phyloP scores from a whole-genome alignment of 2,888 invertebrate genomes.

The Busseola fusca region DNA sequence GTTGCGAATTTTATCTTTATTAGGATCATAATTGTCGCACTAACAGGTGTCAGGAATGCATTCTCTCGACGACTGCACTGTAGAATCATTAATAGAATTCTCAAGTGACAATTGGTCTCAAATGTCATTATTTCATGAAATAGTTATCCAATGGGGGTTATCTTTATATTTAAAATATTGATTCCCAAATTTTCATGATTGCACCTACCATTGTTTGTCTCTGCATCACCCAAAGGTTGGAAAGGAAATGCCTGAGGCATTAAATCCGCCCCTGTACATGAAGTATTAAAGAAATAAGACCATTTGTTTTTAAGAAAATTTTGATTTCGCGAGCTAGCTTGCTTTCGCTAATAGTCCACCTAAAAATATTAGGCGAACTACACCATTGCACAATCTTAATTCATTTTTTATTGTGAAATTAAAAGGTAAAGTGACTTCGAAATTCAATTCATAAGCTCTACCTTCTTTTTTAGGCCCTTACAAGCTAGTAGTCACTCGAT shows the following conservation, averaged over 20 bases:
- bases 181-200: too few relatives aligned
- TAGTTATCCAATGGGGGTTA: too few relatives aligned
- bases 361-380: not conserved
- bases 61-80: not conserved
- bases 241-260: too few relatives aligned
- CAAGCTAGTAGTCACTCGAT: slow-evolving; percentile 23
- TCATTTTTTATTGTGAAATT: not conserved
- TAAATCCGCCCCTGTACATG: too few relatives aligned
- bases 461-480: not conserved
- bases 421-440: not conserved
- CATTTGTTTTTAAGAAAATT: not conserved
- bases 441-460: slow-evolving; percentile 4
- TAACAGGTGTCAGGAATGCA: not conserved
- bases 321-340: not conserved
- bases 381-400: slow-evolving; percentile 12
- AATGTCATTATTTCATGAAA: not conserved
- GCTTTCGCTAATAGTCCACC: not conserved
- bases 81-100: not conserved
- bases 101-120: not conserved
- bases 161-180: too few relatives aligned
- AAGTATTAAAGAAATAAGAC: too few relatives aligned
- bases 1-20: not conserved
- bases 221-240: too few relatives aligned
- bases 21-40: too few relatives aligned
- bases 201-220: too few relatives aligned